These are phyloP conservation scores for Cygnus buccinator DNA, from an alignment of 2,113 vertebrate species.

Conservation along the genomic window DNA sequence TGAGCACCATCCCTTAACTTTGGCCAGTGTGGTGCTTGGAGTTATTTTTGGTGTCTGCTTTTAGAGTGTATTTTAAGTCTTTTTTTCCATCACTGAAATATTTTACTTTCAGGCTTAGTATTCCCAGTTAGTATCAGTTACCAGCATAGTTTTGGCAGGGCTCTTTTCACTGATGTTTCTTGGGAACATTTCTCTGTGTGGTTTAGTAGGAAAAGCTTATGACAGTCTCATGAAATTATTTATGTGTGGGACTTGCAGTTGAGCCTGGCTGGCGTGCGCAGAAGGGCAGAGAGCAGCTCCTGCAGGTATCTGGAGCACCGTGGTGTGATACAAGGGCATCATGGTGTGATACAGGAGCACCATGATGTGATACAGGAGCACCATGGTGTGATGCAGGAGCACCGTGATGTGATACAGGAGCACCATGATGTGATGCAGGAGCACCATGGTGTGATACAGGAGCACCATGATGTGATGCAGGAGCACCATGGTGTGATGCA, in stretches of 20 bases:
- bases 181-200: background rate
- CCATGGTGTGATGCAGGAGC: background rate
- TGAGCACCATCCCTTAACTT: background rate
- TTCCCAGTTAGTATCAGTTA: slow-evolving; percentile 37
- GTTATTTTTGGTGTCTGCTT: slow-evolving; percentile 47
- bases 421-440: background rate
- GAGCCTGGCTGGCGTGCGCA: background rate
- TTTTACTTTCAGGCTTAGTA: slow-evolving; percentile 27
- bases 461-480: background rate
- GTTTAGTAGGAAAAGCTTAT: slow-evolving; percentile 64
- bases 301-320: background rate
- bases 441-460: background rate
- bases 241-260: background rate
- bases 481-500: too few relatives aligned
- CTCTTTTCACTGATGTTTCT: slow-evolving; percentile 23
- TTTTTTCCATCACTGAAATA: slow-evolving; percentile 30
- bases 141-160: slow-evolving; percentile 49
- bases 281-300: background rate
- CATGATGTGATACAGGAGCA: background rate
- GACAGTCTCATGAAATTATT: slow-evolving; percentile 39
- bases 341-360: background rate
- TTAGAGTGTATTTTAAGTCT: slow-evolving; percentile 14
- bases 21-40: background rate
- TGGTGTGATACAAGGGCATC: background rate
- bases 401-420: background rate